Evolutionary conservation across 2,113 vertebrate species (phyloP).

Genomic region (Petaurus breviceps): DNA sequence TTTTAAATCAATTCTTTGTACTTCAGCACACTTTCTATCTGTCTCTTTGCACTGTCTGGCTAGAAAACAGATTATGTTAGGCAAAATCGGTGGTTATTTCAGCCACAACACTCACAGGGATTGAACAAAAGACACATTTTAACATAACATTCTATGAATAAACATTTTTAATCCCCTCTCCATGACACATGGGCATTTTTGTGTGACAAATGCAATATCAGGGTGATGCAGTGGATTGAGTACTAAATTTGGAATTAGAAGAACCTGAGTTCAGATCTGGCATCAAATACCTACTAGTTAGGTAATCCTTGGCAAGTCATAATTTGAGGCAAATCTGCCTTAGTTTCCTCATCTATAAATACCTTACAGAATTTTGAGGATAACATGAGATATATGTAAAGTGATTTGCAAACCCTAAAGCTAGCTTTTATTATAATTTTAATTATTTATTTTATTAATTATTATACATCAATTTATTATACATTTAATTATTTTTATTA

Average conservation of each 20-base stretch:
- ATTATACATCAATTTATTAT: not conserved
- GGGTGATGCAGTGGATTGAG: not conserved
- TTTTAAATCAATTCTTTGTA: not conserved
- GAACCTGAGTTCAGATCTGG: not conserved
- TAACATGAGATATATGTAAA: not conserved
- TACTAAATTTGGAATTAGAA: not conserved
- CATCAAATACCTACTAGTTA: not conserved
- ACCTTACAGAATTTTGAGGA: not conserved
- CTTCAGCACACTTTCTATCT: not conserved
- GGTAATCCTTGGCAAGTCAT: not conserved
- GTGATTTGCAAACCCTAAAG: not conserved
- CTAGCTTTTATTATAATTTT: not conserved
- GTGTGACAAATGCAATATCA: not conserved
- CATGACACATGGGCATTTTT: not conserved
- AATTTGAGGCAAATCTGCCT: not conserved
- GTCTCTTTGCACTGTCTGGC: not conserved
- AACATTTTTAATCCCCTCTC: not conserved
- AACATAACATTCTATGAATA: not conserved
- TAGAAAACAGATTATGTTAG: not conserved
- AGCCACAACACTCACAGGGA: not conserved
- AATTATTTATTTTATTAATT: no score
- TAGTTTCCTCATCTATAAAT: not conserved
- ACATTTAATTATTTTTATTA: not conserved
- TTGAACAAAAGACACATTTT: not conserved
- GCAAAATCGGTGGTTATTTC: not conserved